Evolutionary conservation across 2,113 vertebrate species (phyloP), one percentile per base, ranked within the genome.

Genomic region (Danionella cerebrum): DNA sequence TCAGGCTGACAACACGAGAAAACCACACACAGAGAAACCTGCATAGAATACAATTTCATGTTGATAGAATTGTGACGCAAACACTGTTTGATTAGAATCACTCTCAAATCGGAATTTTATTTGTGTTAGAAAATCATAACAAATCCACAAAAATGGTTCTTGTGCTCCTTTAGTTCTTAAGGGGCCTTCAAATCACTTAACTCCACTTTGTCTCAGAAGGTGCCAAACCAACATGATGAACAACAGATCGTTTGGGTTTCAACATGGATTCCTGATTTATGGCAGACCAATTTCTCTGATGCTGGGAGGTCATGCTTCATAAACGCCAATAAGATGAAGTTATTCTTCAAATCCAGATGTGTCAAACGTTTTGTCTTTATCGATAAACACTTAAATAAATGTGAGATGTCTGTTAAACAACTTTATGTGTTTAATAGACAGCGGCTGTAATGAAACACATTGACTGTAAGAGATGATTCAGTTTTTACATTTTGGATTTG

Each of bases 201-300:
- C 48, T 62, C 59, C 39, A 31, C 77, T 58, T 55, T 14, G 18
- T 64, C 33, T 50, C 38, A 76, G n/a, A 59, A 52, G 48, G 52
- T 50, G 14, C 57, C 55, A 38, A 79, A 67, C 69, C 65, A 78
- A 70, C 79, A 76, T 77, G 65, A 70, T 69, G 58, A 69, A 70
- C 62, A 76, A 67, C 70, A 75, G 38, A 69, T 75, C 51, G 70
- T 77, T 71, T 36, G 25, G 22, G 60, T 45, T 29, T 27, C 45
- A 24, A 31, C 14, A 2, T 6, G 29, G 36, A 41, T 2, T 74
- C 50, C 45, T 41, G 57, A 39, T 27, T 67, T 76, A 62, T 71
- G 72, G 41, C 54, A 70, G 47, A 50, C 60, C 55, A 29, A 76
- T 57, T 66, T 73, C 74, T 47, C 41, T 57, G 63, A 73, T 62